These are phyloP conservation scores for Ecliptopera silaceata DNA, from an alignment of 2,888 invertebrate genomes.

Conservation along the genomic window DNA sequence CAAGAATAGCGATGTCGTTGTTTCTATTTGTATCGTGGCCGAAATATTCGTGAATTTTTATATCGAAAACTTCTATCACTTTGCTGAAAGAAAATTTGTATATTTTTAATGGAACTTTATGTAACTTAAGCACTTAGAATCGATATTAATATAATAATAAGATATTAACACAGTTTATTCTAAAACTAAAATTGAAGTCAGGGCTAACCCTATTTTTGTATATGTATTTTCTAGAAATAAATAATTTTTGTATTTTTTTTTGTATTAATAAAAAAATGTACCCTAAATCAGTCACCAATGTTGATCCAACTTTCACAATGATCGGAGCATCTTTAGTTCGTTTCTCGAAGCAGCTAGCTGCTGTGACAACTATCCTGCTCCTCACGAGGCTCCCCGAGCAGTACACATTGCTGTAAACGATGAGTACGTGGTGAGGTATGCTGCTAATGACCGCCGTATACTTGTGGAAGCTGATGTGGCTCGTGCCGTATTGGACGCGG, in stretches of 20 bases:
- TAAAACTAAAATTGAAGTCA: too few species aligned
- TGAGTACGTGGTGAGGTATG: slow-evolving; percentile 59
- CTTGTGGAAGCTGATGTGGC: slow-evolving; percentile 23
- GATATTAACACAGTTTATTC: too few species aligned
- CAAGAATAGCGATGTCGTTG: slow-evolving; percentile 67
- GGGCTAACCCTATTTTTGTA: too few species aligned
- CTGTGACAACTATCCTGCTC: slow-evolving; percentile 60
- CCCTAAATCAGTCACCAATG: slow-evolving; percentile 50
- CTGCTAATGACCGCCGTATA: slow-evolving; percentile 35
- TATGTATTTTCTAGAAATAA: too few species aligned
- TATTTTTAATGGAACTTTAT: too few species aligned
- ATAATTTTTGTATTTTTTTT: background rate
- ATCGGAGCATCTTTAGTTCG: slow-evolving; percentile 33
- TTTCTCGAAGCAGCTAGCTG: slow-evolving; percentile 59
- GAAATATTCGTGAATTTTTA: slow-evolving; percentile 69
- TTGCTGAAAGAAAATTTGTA: slow-evolving; percentile 46
- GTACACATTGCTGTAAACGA: slow-evolving; percentile 56
- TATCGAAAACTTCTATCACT: slow-evolving; percentile 52
- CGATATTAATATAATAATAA: too few species aligned
- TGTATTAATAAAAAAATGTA: slow-evolving; percentile 34
- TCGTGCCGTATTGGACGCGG: background rate
- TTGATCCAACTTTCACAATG: slow-evolving; percentile 59
- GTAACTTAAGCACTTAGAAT: too few species aligned
- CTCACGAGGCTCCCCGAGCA: slow-evolving; percentile 65
- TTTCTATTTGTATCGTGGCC: slow-evolving; percentile 48